phyloP scores from a whole-genome alignment of 2,113 vertebrate species.

The Phodopus roborovskii region DNA sequence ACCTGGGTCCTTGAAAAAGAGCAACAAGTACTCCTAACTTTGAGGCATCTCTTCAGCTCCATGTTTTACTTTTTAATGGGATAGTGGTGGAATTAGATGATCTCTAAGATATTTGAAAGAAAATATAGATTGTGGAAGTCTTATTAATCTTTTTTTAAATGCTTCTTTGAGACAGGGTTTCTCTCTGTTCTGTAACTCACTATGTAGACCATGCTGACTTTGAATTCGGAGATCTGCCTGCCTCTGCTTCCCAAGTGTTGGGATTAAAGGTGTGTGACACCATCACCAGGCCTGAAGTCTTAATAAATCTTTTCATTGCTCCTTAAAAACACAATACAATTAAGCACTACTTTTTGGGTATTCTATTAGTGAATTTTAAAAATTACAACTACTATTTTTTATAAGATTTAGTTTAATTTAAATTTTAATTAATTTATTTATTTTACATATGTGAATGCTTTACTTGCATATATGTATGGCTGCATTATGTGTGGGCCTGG shows the following conservation, averaged over 20 bases:
- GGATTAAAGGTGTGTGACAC: not conserved
- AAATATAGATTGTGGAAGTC: not conserved
- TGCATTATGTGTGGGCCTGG: not conserved
- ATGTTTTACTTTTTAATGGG: not conserved
- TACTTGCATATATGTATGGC: not conserved
- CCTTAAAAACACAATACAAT: not conserved
- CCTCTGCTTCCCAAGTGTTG: not conserved
- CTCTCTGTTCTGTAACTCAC: not conserved
- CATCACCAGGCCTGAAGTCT: not conserved
- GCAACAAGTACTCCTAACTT: not conserved
- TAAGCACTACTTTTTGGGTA: not conserved
- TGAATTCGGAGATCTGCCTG: not conserved
- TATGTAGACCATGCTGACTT: not conserved
- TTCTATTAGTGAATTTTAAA: not conserved
- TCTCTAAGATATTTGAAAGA: constrained; percentile 15
- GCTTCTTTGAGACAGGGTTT: not conserved
- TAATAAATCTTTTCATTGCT: constrained; percentile 13
- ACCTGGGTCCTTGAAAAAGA: not conserved
- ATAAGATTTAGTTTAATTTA: not conserved
- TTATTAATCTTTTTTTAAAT: not conserved
- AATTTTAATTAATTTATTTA: not conserved
- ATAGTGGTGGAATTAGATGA: not conserved
- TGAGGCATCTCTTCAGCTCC: not conserved
- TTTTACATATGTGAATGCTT: not conserved
- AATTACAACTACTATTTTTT: not conserved